phyloP scores from a whole-genome alignment of 2,113 vertebrate species.

The Lasiurus borealis region DNA sequence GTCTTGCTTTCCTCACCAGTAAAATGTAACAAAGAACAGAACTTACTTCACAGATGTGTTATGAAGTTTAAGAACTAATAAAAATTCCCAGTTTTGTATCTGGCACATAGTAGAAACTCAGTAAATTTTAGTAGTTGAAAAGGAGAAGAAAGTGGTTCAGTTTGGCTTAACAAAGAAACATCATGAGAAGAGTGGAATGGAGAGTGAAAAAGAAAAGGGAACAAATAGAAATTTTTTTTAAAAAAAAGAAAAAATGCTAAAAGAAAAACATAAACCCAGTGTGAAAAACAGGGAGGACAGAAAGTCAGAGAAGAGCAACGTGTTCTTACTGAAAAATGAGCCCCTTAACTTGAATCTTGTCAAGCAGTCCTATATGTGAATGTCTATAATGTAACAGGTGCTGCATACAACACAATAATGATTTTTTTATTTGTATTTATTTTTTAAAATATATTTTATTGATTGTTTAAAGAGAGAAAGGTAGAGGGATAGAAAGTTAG shows the following conservation, averaged over 20 bases:
- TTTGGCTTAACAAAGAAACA: background rate
- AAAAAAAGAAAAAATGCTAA: background rate
- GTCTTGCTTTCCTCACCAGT: background rate
- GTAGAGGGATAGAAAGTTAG: no score
- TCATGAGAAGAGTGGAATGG: background rate
- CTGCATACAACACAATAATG: background rate
- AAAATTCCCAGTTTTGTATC: background rate
- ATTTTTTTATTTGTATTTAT: background rate
- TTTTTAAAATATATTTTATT: no score
- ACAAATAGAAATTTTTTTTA: background rate
- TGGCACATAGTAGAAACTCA: background rate
- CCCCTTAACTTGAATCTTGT: background rate
- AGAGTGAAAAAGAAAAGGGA: background rate
- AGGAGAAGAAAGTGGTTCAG: background rate
- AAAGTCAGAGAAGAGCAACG: background rate
- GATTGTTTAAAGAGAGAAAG: no score
- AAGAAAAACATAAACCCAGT: background rate
- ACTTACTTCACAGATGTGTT: background rate
- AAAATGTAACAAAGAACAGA: background rate
- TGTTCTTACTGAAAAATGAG: background rate
- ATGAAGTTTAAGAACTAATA: background rate
- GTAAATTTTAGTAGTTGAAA: background rate
- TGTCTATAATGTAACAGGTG: accelerated
- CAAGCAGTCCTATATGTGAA: background rate
- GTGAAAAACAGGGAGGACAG: background rate